These are phyloP conservation scores for Iphiclides podalirius DNA, from an alignment of 2,888 invertebrate genomes.

Conservation along the genomic window DNA sequence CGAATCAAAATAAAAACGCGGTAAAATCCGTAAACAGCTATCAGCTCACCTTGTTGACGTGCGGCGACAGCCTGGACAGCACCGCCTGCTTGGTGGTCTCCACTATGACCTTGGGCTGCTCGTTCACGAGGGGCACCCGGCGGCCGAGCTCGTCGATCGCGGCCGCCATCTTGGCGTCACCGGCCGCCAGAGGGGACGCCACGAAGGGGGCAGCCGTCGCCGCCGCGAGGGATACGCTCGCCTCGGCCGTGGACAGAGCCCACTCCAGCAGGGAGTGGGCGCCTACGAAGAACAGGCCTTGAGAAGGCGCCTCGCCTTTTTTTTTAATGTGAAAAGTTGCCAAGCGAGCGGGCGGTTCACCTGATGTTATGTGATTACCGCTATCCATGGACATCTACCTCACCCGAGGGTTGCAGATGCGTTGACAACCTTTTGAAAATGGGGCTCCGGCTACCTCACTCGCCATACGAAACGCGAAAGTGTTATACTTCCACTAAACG, in stretches of 20 bases:
- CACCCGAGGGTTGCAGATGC: too few relatives aligned
- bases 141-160: slow-evolving; percentile 83
- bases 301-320: too few relatives aligned
- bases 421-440: too few relatives aligned
- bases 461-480: too few relatives aligned
- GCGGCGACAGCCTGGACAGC: slow-evolving; percentile 77
- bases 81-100: slow-evolving; percentile 81
- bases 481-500: too few relatives aligned
- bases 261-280: slow-evolving; percentile 84
- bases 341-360: too few relatives aligned
- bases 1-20: too few relatives aligned
- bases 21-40: too few relatives aligned
- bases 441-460: too few relatives aligned
- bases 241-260: slow-evolving; percentile 84
- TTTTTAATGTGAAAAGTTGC: too few relatives aligned
- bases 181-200: slow-evolving; percentile 63
- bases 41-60: slow-evolving; percentile 72
- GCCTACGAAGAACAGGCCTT: slow-evolving; percentile 51
- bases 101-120: slow-evolving; percentile 81
- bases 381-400: too few relatives aligned
- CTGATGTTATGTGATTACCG: too few relatives aligned
- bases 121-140: slow-evolving; percentile 83
- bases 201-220: slow-evolving; percentile 83
- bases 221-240: slow-evolving; percentile 82
- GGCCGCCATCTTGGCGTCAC: slow-evolving; percentile 84